These are phyloP conservation scores for Gallinago media DNA, from an alignment of 2,113 vertebrate genomes.

Conservation along the genomic window DNA sequence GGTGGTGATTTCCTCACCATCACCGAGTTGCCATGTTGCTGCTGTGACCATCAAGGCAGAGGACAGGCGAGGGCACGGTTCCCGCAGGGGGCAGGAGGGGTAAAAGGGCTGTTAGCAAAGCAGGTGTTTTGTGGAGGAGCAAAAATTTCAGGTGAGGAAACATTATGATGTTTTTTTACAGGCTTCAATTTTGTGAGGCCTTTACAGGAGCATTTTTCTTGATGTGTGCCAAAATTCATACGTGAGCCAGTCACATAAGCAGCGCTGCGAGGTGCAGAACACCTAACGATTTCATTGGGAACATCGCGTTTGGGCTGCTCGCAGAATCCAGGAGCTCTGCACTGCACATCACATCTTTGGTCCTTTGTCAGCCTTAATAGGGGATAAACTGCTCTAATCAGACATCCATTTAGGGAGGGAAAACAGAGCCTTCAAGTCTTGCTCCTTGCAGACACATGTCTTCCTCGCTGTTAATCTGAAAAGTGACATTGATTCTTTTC, in stretches of 20 bases:
- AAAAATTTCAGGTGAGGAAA: background rate
- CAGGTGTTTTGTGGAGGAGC: background rate
- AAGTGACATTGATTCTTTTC: background rate
- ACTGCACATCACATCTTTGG: background rate
- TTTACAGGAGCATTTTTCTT: background rate
- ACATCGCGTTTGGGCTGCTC: background rate
- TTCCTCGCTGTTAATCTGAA: background rate
- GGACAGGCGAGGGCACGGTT: background rate
- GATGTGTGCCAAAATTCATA: background rate
- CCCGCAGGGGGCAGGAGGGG: background rate
- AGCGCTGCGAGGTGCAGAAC: background rate
- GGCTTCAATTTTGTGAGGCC: background rate
- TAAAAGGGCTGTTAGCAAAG: background rate
- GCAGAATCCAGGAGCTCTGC: background rate
- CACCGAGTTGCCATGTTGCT: background rate
- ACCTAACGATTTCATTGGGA: background rate
- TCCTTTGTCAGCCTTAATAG: background rate
- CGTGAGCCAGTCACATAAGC: background rate
- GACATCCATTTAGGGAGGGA: accelerated
- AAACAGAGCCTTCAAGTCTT: background rate
- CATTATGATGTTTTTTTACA: background rate
- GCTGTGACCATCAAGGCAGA: background rate
- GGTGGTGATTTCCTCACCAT: background rate
- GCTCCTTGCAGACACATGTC: background rate
- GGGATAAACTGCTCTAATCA: background rate